Evolutionary conservation across 1,140 invertebrate species (phyloP).

Genomic region (Bradynema listronoti): DNA sequence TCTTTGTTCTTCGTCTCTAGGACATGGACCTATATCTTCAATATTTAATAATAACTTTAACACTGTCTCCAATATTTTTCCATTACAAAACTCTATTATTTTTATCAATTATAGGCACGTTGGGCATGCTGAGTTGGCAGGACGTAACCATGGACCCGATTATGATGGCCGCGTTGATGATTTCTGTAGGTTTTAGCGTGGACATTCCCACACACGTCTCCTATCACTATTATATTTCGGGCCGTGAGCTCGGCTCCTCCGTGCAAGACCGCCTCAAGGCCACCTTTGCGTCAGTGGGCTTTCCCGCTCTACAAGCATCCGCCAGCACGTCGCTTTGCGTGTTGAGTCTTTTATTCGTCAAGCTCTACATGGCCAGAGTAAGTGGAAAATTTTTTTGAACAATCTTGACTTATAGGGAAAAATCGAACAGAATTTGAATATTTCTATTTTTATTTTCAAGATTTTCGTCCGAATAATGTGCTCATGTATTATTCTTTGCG

Average conservation of each 20-base stretch:
- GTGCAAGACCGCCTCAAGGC: conserved; percentile 23
- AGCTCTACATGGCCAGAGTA: conserved; percentile 71
- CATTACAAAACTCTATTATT: too few species aligned
- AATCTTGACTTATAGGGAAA: neutral
- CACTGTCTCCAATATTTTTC: too few species aligned
- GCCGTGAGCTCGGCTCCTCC: conserved; percentile 7
- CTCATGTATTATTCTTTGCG: conserved; percentile 38
- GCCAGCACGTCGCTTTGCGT: conserved; percentile 83
- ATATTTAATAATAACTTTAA: too few species aligned
- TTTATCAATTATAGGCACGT: too few species aligned
- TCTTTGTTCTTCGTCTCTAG: too few species aligned
- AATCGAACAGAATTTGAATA: too few species aligned
- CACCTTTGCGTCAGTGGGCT: conserved; percentile 65
- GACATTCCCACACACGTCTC: conserved; percentile 47
- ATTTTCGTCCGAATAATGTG: conserved; percentile 47
- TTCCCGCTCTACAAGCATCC: conserved; percentile 87
- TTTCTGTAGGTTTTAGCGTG: conserved; percentile 59
- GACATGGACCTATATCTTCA: too few species aligned
- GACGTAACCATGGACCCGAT: conserved; percentile 59
- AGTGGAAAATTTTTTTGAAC: conserved; percentile 5
- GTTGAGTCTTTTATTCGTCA: conserved; percentile 73
- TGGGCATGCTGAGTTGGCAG: conserved; percentile 59
- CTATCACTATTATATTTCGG: conserved; percentile 40
- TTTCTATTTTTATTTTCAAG: conserved; percentile 8
- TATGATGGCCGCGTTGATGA: conserved; percentile 61